Evolutionary conservation across 2,888 invertebrate genomes (phyloP).

Genomic region (Embidobia sp.): DNA sequence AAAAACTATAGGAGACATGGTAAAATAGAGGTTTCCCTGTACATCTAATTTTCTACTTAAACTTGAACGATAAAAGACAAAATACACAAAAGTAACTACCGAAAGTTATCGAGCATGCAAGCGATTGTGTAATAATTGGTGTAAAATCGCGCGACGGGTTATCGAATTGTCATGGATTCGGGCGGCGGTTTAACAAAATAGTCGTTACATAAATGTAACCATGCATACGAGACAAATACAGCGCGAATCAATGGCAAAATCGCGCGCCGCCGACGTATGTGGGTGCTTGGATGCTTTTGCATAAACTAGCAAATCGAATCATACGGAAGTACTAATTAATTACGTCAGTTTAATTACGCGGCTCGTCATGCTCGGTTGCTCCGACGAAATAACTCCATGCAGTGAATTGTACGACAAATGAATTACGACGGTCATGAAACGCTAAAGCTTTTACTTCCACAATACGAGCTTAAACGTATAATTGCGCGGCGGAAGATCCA

Average conservation of each 20-base stretch:
- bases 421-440: slow-evolving; percentile 64
- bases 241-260: slow-evolving; percentile 44
- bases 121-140: slow-evolving; percentile 6
- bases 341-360: slow-evolving; percentile 64
- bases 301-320: slow-evolving; percentile 62
- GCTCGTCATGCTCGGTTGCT: slow-evolving; percentile 63
- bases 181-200: slow-evolving; percentile 14
- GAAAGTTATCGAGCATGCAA: too few species aligned
- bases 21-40: too few species aligned
- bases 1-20: too few species aligned
- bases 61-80: too few species aligned
- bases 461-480: slow-evolving; percentile 40
- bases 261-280: slow-evolving; percentile 24
- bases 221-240: slow-evolving; percentile 17
- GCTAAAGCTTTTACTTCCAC: slow-evolving; percentile 63
- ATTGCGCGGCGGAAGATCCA: slow-evolving; percentile 41
- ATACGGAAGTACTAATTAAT: slow-evolving; percentile 65
- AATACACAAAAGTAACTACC: too few species aligned
- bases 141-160: slow-evolving; percentile 1
- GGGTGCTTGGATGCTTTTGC: slow-evolving; percentile 13
- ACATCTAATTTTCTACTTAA: too few species aligned
- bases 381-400: slow-evolving; percentile 53
- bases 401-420: slow-evolving; percentile 63
- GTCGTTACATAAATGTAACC: slow-evolving; percentile 18
- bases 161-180: slow-evolving; percentile 23